A percentile compares a stretch with the other conserved stretches of the same genome.
phyloP scores from a whole-genome alignment of 2,888 invertebrate species.

The Parelbella ahira region DNA sequence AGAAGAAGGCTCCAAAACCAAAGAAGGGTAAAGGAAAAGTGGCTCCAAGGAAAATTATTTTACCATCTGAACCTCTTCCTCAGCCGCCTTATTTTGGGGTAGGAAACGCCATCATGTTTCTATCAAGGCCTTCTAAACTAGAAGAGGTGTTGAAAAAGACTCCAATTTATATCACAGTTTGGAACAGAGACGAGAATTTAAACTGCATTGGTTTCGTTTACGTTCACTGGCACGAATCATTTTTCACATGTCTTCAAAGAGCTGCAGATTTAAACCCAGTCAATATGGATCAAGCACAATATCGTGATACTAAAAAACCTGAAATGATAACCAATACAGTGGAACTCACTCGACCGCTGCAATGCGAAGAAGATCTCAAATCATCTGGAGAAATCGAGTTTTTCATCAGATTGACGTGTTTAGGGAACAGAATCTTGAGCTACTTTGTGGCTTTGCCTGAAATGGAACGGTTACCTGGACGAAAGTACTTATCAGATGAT shows the following conservation, averaged over 20 bases:
- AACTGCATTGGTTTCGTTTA: constrained; percentile 61
- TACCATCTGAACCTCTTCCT: constrained; percentile 70
- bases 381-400: constrained; percentile 67
- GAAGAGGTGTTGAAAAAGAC: constrained; percentile 60
- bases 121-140: constrained; percentile 63
- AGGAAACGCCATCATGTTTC: constrained; percentile 65
- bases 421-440: constrained; percentile 63
- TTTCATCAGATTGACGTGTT: constrained; percentile 58
- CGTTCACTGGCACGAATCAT: constrained; percentile 65
- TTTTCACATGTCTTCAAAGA: constrained; percentile 55
- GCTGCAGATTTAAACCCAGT: constrained; percentile 59
- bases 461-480: constrained; percentile 68
- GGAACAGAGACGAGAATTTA: constrained; percentile 69
- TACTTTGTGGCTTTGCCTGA: constrained; percentile 66
- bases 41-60: constrained; percentile 43
- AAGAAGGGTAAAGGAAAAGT: constrained; percentile 47
- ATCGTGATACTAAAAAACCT: constrained; percentile 52
- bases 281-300: constrained; percentile 64
- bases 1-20: constrained; percentile 42
- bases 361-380: constrained; percentile 70
- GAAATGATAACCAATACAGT: constrained; percentile 68
- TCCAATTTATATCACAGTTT: constrained; percentile 65
- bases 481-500: constrained; percentile 66
- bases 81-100: constrained; percentile 72
- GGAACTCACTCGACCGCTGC: constrained; percentile 51